Base-by-base conservation (phyloP, 92 coral and sea anemone species). In the Porites cylindrica region DNA sequence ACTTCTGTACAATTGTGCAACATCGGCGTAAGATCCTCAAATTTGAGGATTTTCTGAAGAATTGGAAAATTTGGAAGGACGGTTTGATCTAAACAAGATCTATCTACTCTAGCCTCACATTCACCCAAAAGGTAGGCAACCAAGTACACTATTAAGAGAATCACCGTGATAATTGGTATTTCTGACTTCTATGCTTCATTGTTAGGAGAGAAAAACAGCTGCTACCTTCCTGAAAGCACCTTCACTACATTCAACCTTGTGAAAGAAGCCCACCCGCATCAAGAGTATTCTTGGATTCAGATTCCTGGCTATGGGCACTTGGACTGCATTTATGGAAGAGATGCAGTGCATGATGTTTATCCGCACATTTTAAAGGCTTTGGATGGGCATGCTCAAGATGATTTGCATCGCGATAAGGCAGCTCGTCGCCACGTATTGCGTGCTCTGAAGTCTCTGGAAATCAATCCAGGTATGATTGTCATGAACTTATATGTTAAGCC, bases 281-380 rank as follows among this genome's bases (percentile, higher is more conserved):
- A 91, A 21, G 26, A 86, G 29, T 91, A 91, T 80, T 19, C 58
- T 47, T 72, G 78, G 61, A 61, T 63, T 19, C 72, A 58, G 78
- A 91, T 91, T 77, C 91, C 93, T 50, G 78, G 72, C 23, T 86
- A 91, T 79, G 93, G 93, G 5, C 93, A 91, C 75, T 79, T 91
- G n/a, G 93, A 86, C 68, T 91, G 93, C 63, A 91, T 91, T 9
- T 77, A 51, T 51, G 93, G 93, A 29, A 87, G 50, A 64, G 72
- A 70, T 21, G 93, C 93, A 1, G 86, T 81, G 4, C 82, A 65
- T 29, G 85, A 91, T 32, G 93, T 91, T 16, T 91, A 74, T 59
- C 93, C 93, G 1, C 88, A 91, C 51, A 86, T 91, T 12, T 26
- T 86, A 88, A 78, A 76, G 18, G 84, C 93, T 21, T 77, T 91